Base-by-base conservation (phyloP, 2,113 vertebrate species). In the Vulpes lagopus region DNA sequence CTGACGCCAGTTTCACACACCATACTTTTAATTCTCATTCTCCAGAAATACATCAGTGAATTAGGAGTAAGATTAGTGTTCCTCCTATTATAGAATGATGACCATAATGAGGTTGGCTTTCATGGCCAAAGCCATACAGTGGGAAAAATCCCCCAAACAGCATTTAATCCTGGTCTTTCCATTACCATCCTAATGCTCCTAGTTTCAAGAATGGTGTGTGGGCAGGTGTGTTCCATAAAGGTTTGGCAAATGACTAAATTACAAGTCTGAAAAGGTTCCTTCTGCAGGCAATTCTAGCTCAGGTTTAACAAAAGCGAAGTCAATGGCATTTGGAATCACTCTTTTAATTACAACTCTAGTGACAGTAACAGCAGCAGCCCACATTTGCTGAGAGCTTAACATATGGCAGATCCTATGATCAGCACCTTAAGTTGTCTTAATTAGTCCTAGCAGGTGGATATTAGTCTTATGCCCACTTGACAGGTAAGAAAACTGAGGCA, bases 371-470 rank as follows among this genome's bases (percentile, higher is more conserved):
- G 10, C 15, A 78, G 60, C 16, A 32, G n/a, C 38, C 64, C 80
- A 1, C 0, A 1, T 4, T 5, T 5, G 49, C 17, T 3, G 2
- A 38, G 53, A 16, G 16, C 12, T 30, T 12, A 27, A 38, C 8
- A 1, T 8, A 32, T 5, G 30, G 11, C 35, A 60, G 51, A 30
- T 3, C 3, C 20, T 0, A 3, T 62, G 35, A 1, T 16, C 11
- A 38, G 84, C 9, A 11, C 62, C 25, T 69, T 22, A 35, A 1
- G 19, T 11, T 6, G 32, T 38, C 79, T 89, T 27, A 49, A 3
- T 25, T 32, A 49, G 20, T 38, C 32, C 43, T 12, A 17, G 8
- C 14, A 16, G 17, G 27, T 19, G 3, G 53, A 19, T 11, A 2
- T 23, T 3, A 73, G 20, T 35, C 17, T 73, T 8, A 5, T 0